Conservation (phyloP, 2,797 vertebrate genomes). For the Yasuhikotakia modesta region DNA sequence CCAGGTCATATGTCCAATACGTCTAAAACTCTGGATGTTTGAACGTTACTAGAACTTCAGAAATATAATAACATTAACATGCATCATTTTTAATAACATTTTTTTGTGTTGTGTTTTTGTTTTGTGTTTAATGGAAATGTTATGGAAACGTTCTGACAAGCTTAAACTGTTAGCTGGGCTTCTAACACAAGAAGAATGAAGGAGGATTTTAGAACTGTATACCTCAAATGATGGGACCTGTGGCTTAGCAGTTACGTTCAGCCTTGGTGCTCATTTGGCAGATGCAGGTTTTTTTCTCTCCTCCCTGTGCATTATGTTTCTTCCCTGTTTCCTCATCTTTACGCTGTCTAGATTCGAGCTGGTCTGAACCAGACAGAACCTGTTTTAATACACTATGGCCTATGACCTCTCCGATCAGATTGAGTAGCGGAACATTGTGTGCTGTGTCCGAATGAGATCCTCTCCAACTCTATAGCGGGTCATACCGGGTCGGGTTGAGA, state of each 20-base stretch:
- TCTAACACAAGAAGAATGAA: background rate
- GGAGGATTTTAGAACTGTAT: background rate
- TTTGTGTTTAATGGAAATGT: too few relatives aligned
- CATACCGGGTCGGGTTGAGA: constrained; percentile 1
- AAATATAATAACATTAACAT: too few relatives aligned
- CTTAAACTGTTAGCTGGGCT: too few relatives aligned
- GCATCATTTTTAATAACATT: too few relatives aligned
- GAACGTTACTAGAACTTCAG: too few relatives aligned
- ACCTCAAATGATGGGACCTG: background rate
- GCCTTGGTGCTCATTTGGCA: background rate
- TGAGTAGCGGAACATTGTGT: constrained; percentile 29
- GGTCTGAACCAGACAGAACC: background rate
- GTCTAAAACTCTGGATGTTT: too few relatives aligned
- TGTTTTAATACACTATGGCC: constrained; percentile 5
- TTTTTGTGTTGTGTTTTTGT: too few relatives aligned
- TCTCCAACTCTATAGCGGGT: constrained; percentile 31
- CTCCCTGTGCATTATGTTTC: background rate
- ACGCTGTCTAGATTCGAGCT: background rate
- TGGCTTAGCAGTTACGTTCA: background rate
- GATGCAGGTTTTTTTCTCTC: background rate
- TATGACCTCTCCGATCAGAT: background rate
- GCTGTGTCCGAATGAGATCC: constrained; percentile 17
- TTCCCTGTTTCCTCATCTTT: background rate
- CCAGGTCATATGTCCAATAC: too few relatives aligned
- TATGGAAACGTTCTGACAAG: too few relatives aligned